A percentile compares a stretch with the other conserved stretches of the same genome.
phyloP scores from a whole-genome alignment of 2,888 invertebrate genomes.

The Ferdinandea cuprea region DNA sequence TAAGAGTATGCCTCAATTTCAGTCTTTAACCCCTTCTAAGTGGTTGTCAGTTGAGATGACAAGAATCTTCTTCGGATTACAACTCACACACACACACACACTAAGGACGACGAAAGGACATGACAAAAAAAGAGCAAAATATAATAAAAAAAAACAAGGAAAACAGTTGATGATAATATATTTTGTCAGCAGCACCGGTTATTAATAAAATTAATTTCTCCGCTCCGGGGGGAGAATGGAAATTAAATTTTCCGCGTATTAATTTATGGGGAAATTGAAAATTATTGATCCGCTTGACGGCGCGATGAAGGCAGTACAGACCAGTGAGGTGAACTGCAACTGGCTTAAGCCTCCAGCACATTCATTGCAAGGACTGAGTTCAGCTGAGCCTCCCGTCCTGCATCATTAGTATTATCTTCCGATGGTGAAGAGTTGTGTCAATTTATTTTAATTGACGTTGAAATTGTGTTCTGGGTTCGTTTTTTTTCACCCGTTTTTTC shows the following conservation, averaged over 20 bases:
- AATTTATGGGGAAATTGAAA: constrained; percentile 73
- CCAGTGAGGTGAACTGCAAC: neutral
- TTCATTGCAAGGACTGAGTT: constrained; percentile 34
- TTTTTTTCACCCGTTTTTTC: constrained; percentile 1
- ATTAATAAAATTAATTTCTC: constrained; percentile 73
- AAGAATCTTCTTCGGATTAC: constrained; percentile 45
- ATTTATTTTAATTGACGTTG: constrained; percentile 49
- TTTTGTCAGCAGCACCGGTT: constrained; percentile 61
- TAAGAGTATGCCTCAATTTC: constrained; percentile 18
- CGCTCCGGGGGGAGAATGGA: constrained; percentile 36
- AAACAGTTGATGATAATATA: constrained; percentile 59
- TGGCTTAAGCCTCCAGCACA: constrained; percentile 27
- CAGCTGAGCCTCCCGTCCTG: constrained; percentile 9
- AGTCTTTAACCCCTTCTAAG: constrained; percentile 32
- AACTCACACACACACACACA: constrained; percentile 5
- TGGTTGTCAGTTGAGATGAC: constrained; percentile 57
- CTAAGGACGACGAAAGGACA: constrained; percentile 19
- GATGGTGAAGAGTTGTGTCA: constrained; percentile 34
- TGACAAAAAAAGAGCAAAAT: neutral
- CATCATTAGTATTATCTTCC: constrained; percentile 17
- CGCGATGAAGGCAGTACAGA: neutral
- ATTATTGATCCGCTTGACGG: constrained; percentile 70
- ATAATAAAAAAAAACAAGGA: neutral
- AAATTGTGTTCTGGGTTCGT: too few relatives aligned
- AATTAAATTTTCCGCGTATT: constrained; percentile 74